Percentiles rank a stretch among this genome's conserved stretches.
These are phyloP conservation scores for Cartodere bifasciata DNA, from an alignment of 2,888 invertebrate genomes.

Conservation along the genomic window DNA sequence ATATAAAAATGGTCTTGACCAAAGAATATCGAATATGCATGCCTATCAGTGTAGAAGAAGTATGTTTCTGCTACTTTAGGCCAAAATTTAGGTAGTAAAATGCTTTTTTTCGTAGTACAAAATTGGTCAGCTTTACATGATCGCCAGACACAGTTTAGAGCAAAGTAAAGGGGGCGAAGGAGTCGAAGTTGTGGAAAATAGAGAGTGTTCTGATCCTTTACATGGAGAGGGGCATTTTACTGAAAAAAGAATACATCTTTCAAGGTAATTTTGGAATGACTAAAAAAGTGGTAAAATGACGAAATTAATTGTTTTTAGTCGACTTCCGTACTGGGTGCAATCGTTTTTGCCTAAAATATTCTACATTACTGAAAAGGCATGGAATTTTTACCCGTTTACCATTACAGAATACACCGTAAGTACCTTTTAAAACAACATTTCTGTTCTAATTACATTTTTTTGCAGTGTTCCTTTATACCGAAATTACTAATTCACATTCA, in stretches of 20 bases:
- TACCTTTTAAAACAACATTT: constrained; percentile 19
- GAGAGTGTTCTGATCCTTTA: constrained; percentile 60
- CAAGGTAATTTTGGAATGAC: constrained; percentile 45
- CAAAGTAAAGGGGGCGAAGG: constrained; percentile 84
- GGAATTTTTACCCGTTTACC: constrained; percentile 90
- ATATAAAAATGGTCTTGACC: constrained; percentile 76
- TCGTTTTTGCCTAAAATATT: constrained; percentile 79
- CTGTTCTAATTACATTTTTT: constrained; percentile 28
- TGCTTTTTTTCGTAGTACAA: constrained; percentile 53
- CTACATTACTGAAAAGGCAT: constrained; percentile 87
- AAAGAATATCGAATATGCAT: constrained; percentile 88
- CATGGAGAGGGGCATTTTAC: constrained; percentile 81
- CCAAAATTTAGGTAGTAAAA: constrained; percentile 11
- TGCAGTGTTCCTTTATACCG: constrained; percentile 86
- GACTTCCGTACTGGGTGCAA: constrained; percentile 82
- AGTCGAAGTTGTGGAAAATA: constrained; percentile 80
- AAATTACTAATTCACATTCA: constrained; percentile 74
- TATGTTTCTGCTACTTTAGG: no score
- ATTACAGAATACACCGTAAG: constrained; percentile 72
- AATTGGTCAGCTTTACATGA: constrained; percentile 89
- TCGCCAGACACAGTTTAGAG: constrained; percentile 83
- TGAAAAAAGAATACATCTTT: constrained; percentile 81
- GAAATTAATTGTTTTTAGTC: constrained; percentile 46
- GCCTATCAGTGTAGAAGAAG: constrained; percentile 87
- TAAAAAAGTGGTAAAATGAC: not conserved